These are phyloP conservation scores for Parasteatoda tepidariorum DNA, from an alignment of 1,140 invertebrate species.

Conservation along the genomic window DNA sequence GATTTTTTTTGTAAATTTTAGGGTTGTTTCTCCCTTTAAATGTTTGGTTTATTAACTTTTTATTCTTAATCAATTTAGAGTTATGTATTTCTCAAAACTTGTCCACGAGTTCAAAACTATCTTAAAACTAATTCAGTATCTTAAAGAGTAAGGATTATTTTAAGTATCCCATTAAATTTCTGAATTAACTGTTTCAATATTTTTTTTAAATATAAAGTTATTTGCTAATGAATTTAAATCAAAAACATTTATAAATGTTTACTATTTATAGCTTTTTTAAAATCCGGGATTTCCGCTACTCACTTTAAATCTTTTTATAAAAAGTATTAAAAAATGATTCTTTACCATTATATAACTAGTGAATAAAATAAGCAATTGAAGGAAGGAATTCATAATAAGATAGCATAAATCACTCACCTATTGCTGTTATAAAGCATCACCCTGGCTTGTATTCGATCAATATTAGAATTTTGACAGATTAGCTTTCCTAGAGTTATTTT, in stretches of 20 bases:
- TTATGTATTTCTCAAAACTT: too few species aligned
- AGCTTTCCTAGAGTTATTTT: constrained; percentile 68
- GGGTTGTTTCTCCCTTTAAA: too few species aligned
- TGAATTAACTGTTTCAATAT: too few species aligned
- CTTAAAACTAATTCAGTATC: too few species aligned
- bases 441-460: constrained; percentile 68
- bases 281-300: not conserved
- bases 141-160: too few species aligned
- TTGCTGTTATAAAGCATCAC: constrained; percentile 64
- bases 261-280: not conserved
- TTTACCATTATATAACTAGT: not conserved
- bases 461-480: constrained; percentile 70
- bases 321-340: not conserved
- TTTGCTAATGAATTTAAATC: not conserved
- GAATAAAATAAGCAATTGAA: not conserved
- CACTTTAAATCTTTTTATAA: not conserved
- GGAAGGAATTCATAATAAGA: not conserved
- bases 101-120: too few species aligned
- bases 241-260: not conserved
- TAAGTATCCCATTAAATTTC: too few species aligned
- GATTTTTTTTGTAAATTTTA: too few species aligned
- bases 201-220: too few species aligned
- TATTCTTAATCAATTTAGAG: too few species aligned
- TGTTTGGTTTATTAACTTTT: too few species aligned
- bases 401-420: constrained; percentile 42